A percentile compares a stretch with the other conserved stretches of the same genome.
Conservation (phyloP, 1,140 invertebrate genomes). For the Hestina assimilis region DNA sequence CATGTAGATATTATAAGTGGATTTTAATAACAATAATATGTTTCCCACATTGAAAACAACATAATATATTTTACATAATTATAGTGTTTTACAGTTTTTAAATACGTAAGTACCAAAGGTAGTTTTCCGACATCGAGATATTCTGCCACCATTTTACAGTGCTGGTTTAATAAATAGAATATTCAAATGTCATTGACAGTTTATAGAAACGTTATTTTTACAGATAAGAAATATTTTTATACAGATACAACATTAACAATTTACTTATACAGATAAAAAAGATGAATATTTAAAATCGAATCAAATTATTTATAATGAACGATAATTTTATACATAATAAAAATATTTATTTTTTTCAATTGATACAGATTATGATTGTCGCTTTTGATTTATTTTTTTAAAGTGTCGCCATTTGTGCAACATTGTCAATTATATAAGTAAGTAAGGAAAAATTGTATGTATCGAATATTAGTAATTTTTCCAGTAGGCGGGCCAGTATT, state of each 20-base stretch:
- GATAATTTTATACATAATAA: conserved; percentile 13
- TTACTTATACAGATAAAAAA: neutral
- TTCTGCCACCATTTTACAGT: too few relatives aligned
- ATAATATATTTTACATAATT: too few relatives aligned
- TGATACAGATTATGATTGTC: conserved; percentile 10
- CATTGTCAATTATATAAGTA: conserved; percentile 35
- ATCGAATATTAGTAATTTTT: conserved; percentile 20
- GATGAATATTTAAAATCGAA: neutral
- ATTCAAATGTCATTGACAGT: too few relatives aligned
- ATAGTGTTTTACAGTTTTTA: too few relatives aligned
- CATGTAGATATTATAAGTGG: conserved; percentile 8
- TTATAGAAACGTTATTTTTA: too few relatives aligned
- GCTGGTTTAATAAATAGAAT: too few relatives aligned
- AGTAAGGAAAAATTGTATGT: conserved; percentile 21
- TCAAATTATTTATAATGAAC: conserved; percentile 2
- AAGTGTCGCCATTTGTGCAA: conserved; percentile 17
- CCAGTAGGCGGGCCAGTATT: conserved; percentile 38
- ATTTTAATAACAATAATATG: neutral
- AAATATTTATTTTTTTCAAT: conserved; percentile 11
- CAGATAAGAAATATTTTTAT: neutral
- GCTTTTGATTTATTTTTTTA: conserved; percentile 18
- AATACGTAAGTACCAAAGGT: too few relatives aligned
- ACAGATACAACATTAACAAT: neutral
- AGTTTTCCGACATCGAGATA: too few relatives aligned
- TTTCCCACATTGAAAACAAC: too few relatives aligned